These are phyloP conservation scores for Emydocephalus ijimae DNA, from an alignment of 2,113 vertebrate species.

Conservation along the genomic window DNA sequence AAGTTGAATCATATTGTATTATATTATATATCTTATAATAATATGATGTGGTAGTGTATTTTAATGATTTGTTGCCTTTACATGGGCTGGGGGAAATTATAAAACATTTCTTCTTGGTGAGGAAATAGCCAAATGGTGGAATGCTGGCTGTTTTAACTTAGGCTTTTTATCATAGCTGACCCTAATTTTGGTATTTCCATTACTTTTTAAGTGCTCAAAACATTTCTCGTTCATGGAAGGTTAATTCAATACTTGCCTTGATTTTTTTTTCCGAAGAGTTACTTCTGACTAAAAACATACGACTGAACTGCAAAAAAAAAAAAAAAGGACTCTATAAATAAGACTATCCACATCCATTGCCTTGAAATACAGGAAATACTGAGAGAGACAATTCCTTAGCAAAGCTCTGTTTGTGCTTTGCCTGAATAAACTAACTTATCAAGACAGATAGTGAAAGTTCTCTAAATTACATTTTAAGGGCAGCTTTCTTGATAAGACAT, in stretches of 20 bases:
- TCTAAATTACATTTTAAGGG: neutral
- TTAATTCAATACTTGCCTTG: neutral
- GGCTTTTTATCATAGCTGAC: slow-evolving; percentile 43
- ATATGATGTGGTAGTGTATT: neutral
- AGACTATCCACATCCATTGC: neutral
- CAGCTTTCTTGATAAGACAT: neutral
- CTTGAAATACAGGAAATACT: neutral
- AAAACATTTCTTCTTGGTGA: neutral
- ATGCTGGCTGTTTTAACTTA: slow-evolving; percentile 11
- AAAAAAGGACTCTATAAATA: neutral
- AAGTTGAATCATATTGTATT: neutral
- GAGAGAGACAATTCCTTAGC: neutral
- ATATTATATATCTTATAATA: no score
- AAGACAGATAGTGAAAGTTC: neutral
- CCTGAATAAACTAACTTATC: neutral
- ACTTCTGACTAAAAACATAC: neutral
- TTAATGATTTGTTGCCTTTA: neutral
- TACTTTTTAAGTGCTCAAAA: neutral
- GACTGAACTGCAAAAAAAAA: neutral
- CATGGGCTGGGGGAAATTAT: neutral
- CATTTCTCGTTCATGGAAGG: neutral
- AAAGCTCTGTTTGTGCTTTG: neutral
- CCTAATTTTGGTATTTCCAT: slow-evolving; percentile 21
- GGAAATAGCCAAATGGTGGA: neutral
- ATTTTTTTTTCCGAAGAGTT: neutral